These are phyloP conservation scores for Orius insidiosus DNA, from an alignment of 1,140 invertebrate genomes.

Conservation along the genomic window DNA sequence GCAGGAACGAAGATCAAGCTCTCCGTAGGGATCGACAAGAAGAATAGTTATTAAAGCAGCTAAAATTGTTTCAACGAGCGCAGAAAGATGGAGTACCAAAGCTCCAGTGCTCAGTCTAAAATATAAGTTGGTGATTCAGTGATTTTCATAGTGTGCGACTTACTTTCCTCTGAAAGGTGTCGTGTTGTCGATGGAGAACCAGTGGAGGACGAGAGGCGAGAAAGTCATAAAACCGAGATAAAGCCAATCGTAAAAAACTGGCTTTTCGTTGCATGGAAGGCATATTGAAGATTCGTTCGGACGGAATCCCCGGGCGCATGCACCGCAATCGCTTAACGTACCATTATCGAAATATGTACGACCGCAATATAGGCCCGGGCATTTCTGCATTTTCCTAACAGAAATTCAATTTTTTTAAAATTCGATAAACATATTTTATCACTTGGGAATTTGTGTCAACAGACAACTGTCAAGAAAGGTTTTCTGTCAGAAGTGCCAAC, in stretches of 20 bases:
- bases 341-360: slow-evolving; percentile 42
- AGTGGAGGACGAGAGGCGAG: slow-evolving; percentile 68
- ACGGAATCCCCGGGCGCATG: slow-evolving; percentile 67
- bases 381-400: slow-evolving; percentile 30
- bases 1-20: slow-evolving; percentile 57
- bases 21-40: slow-evolving; percentile 57
- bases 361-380: slow-evolving; percentile 79
- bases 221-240: slow-evolving; percentile 87
- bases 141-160: too few relatives aligned
- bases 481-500: too few relatives aligned
- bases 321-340: slow-evolving; percentile 59
- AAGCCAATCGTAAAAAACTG: slow-evolving; percentile 80
- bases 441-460: too few relatives aligned
- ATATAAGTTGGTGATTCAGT: too few relatives aligned
- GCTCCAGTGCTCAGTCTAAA: slow-evolving; percentile 51
- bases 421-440: too few relatives aligned
- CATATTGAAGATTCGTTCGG: slow-evolving; percentile 50
- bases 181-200: slow-evolving; percentile 72
- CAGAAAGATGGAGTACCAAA: slow-evolving; percentile 52
- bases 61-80: slow-evolving; percentile 57
- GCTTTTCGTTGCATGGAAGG: slow-evolving; percentile 51
- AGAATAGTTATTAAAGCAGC: slow-evolving; percentile 59
- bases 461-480: too few relatives aligned
- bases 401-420: too few relatives aligned
- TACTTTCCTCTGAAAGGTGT: slow-evolving; percentile 56